Evolutionary conservation across 2,113 vertebrate species (phyloP).

Genomic region (Lagopus muta): DNA sequence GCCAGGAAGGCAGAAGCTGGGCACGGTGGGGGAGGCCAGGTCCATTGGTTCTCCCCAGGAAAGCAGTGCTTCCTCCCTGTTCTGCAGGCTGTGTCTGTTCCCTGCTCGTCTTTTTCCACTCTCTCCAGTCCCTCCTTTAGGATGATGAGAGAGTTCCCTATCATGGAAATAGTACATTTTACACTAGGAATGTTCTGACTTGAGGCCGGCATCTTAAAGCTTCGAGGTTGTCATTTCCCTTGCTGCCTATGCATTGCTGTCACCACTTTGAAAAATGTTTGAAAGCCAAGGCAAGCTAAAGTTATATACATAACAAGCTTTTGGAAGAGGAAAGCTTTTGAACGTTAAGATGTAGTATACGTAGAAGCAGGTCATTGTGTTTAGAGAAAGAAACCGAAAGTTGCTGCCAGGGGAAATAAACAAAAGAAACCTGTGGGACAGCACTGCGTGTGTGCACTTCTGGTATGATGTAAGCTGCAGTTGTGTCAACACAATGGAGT

Average conservation of each 20-base stretch:
- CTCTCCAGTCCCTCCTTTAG: not conserved
- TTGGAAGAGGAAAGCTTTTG: not conserved
- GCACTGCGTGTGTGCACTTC: not conserved
- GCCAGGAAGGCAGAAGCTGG: not conserved
- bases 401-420: not conserved
- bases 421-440: not conserved
- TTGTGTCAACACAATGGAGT: not conserved
- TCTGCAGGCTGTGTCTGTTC: not conserved
- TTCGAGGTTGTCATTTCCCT: not conserved
- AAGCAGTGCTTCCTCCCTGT: not conserved
- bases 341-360: not conserved
- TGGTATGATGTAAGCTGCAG: not conserved
- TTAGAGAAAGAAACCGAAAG: conserved; percentile 49
- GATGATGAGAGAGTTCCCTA: not conserved
- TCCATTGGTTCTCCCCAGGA: not conserved
- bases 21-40: accelerated
- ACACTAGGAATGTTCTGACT: not conserved
- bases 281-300: not conserved
- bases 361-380: not conserved
- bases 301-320: not conserved
- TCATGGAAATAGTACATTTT: not conserved
- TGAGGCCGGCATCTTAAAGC: accelerated
- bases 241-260: not conserved
- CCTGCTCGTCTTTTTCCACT: not conserved
- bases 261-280: accelerated